A percentile compares a stretch with the other conserved stretches of the same genome.
Evolutionary conservation across 2,888 invertebrate species (phyloP).

Genomic region (Chrysolina americana): DNA sequence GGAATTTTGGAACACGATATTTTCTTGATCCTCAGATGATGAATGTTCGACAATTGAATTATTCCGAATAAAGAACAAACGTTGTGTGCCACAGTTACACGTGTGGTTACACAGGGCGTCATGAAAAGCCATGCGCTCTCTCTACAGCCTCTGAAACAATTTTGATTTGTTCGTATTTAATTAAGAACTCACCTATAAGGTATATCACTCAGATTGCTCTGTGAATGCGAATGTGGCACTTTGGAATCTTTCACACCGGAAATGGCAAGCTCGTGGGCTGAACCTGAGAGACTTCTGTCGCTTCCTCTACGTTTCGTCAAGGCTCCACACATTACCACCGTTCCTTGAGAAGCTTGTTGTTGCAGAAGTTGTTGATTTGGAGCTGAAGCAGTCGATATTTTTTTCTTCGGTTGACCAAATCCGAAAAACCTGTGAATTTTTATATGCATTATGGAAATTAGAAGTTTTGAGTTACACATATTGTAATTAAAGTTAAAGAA

Average conservation of each 20-base stretch:
- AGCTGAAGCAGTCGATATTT: conserved; percentile 74
- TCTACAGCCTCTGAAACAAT: conserved; percentile 50
- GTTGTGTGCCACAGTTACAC: conserved; percentile 54
- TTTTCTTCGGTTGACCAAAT: conserved; percentile 91
- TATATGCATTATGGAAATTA: background rate
- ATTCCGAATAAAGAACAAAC: background rate
- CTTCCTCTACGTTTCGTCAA: conserved; percentile 83
- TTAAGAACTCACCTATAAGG: conserved; percentile 79
- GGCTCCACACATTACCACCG: conserved; percentile 66
- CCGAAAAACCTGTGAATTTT: conserved; percentile 82
- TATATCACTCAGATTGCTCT: conserved; percentile 90
- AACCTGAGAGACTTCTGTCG: conserved; percentile 87
- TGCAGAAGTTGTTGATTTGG: conserved; percentile 71
- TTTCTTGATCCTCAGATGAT: conserved; percentile 15
- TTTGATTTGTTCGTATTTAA: background rate
- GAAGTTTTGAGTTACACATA: too few relatives aligned
- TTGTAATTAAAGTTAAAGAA: too few relatives aligned
- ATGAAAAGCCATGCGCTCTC: conserved; percentile 62
- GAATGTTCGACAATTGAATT: conserved; percentile 18
- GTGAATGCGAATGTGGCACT: conserved; percentile 90
- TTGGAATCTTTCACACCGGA: conserved; percentile 73
- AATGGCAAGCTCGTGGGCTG: conserved; percentile 86
- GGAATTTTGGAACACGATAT: background rate
- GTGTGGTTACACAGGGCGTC: conserved; percentile 56
- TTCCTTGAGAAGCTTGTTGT: conserved; percentile 61